Percentiles rank a stretch among this genome's conserved stretches.
Conservation (phyloP, 2,888 invertebrate species). For the Lordiphosa fenestrarum region DNA sequence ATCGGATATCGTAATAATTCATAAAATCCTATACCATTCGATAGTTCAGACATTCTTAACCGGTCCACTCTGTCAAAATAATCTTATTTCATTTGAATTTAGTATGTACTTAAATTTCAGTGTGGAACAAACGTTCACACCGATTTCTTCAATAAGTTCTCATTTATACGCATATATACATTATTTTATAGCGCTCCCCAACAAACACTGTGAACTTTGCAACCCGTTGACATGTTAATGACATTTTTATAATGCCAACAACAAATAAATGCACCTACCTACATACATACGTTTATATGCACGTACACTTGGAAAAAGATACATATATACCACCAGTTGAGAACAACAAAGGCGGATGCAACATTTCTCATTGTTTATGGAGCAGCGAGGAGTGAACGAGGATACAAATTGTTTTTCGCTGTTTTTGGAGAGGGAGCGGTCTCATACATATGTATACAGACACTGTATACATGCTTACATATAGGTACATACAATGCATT, state of each 20-base stretch:
- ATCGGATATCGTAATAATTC: no score
- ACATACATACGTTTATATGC: not conserved
- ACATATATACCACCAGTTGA: conserved; percentile 23
- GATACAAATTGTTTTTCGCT: conserved; percentile 54
- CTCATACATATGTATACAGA: conserved; percentile 31
- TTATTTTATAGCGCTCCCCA: conserved; percentile 5
- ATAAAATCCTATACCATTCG: no score
- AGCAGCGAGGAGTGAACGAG: conserved; percentile 47
- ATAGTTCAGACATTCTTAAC: no score
- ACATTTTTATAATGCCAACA: conserved; percentile 66
- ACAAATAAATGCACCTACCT: conserved; percentile 15
- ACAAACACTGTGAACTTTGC: conserved; percentile 45
- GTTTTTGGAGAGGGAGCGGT: conserved; percentile 66
- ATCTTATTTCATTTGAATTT: no score
- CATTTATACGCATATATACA: conserved; percentile 5
- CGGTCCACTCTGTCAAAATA: no score
- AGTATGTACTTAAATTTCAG: no score
- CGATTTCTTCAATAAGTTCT: no score
- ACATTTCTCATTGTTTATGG: conserved; percentile 66
- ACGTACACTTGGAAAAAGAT: not conserved
- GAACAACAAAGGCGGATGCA: conserved; percentile 65
- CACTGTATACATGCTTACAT: conserved; percentile 26
- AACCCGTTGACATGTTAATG: conserved; percentile 72
- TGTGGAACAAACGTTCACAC: no score
- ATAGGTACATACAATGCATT: conserved; percentile 51